Conservation (phyloP, 2,888 invertebrate genomes). For the Macrophya annulata region DNA sequence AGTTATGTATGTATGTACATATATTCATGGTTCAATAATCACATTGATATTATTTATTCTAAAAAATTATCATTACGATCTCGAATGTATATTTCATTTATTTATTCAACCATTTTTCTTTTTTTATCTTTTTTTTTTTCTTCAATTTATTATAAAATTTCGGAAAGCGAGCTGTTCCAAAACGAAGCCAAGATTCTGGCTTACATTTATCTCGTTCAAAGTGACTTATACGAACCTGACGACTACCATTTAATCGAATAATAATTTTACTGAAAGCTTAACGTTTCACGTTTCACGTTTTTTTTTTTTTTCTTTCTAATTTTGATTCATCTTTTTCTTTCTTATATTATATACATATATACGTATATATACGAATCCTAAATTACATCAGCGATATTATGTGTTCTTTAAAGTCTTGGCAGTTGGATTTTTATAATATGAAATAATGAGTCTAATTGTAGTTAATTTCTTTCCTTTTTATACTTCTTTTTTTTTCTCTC, state of each 20-base stretch:
- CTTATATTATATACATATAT: not conserved
- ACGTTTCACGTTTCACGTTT: slow-evolving; percentile 1
- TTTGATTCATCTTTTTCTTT: not conserved
- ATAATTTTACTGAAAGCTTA: not conserved
- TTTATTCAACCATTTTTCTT: not conserved
- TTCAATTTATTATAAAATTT: not conserved
- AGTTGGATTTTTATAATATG: not conserved
- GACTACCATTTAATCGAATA: not conserved
- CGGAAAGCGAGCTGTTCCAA: not conserved
- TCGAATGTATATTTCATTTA: not conserved
- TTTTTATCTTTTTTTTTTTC: not conserved
- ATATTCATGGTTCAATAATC: too few relatives aligned
- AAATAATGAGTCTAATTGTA: slow-evolving; percentile 14
- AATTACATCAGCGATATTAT: slow-evolving; percentile 8
- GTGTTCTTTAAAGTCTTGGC: not conserved
- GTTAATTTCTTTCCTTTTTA: not conserved
- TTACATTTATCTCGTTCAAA: not conserved
- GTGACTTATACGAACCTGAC: not conserved
- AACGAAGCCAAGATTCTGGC: not conserved
- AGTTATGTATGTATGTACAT: too few relatives aligned
- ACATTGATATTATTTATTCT: not conserved
- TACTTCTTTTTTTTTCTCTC: not conserved
- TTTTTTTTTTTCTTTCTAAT: not conserved
- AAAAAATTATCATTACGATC: not conserved
- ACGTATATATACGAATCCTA: not conserved